Conservation (phyloP, 2,797 vertebrate species). For the Pseudochromis fuscus region DNA sequence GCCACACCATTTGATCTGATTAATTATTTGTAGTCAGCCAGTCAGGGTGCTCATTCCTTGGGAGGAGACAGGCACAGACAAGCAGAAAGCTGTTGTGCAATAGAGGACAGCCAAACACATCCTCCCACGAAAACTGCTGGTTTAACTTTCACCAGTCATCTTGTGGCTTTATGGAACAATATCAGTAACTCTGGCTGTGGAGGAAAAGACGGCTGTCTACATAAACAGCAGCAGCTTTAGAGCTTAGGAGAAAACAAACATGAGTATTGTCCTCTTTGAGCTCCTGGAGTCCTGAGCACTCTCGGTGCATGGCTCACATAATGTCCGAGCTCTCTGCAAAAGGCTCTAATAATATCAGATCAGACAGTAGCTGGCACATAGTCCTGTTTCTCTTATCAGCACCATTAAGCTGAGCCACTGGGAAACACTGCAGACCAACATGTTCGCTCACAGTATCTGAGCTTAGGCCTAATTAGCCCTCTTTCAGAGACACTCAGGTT, state of each 20-base stretch:
- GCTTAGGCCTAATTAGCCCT: slow-evolving; percentile 23
- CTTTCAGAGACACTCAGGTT: slow-evolving; percentile 21
- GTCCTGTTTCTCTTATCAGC: slow-evolving; percentile 3
- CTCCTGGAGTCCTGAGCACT: slow-evolving; percentile 27
- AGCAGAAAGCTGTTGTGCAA: slow-evolving; percentile 7
- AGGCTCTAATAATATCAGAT: slow-evolving; percentile 22
- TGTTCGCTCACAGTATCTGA: not conserved
- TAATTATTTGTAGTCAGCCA: slow-evolving; percentile 70
- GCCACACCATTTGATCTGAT: slow-evolving; percentile 58
- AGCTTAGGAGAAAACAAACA: slow-evolving; percentile 69
- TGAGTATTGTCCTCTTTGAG: slow-evolving; percentile 41
- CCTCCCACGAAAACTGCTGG: not conserved
- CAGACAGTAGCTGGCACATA: slow-evolving; percentile 16
- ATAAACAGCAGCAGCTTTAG: slow-evolving; percentile 63
- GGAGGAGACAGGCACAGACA: slow-evolving; percentile 40
- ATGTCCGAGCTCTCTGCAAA: slow-evolving; percentile 25
- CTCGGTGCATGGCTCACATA: slow-evolving; percentile 9
- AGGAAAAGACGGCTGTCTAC: slow-evolving; percentile 35
- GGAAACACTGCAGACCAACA: not conserved
- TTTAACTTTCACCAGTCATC: slow-evolving; percentile 31
- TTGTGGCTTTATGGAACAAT: slow-evolving; percentile 31
- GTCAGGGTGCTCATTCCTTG: slow-evolving; percentile 27
- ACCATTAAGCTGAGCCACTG: not conserved
- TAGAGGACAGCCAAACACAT: not conserved
- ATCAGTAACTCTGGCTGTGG: slow-evolving; percentile 25